phyloP scores from a whole-genome alignment of 2,797 vertebrate species.

The Psittacula echo region DNA sequence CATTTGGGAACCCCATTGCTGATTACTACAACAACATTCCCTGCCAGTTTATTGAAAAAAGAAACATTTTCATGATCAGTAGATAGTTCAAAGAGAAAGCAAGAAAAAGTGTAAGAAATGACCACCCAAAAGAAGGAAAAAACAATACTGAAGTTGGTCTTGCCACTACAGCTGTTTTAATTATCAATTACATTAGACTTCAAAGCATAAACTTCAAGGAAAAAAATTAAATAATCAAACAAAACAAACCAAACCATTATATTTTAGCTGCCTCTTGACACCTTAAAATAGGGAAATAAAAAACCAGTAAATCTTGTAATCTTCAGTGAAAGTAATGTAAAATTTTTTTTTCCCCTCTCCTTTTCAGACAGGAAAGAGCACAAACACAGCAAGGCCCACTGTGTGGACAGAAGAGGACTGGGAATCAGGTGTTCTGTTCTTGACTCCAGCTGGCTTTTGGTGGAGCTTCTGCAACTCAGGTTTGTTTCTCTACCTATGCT shows the following conservation, averaged over 20 bases:
- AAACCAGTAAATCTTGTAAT: neutral
- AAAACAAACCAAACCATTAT: neutral
- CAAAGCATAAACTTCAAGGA: neutral
- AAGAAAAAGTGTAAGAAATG: neutral
- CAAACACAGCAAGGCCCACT: neutral
- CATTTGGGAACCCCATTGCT: neutral
- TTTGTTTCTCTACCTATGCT: neutral
- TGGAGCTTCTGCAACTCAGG: neutral
- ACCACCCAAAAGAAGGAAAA: neutral
- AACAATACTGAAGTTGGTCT: neutral
- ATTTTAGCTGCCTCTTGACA: neutral
- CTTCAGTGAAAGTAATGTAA: neutral
- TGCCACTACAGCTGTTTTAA: neutral
- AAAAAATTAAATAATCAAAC: neutral
- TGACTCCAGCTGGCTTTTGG: neutral
- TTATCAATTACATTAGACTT: neutral
- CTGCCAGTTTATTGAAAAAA: neutral
- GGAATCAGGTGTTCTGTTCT: neutral
- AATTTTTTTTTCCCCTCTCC: neutral
- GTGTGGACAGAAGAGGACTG: neutral
- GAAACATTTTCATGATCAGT: neutral
- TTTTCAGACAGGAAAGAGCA: neutral
- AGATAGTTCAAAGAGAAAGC: neutral
- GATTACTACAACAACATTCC: neutral
- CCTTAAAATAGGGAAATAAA: neutral